Percentiles rank a stretch among this genome's conserved stretches.
phyloP scores from a whole-genome alignment of 1,140 invertebrate species.

The Macrobrachium rosenbergii region DNA sequence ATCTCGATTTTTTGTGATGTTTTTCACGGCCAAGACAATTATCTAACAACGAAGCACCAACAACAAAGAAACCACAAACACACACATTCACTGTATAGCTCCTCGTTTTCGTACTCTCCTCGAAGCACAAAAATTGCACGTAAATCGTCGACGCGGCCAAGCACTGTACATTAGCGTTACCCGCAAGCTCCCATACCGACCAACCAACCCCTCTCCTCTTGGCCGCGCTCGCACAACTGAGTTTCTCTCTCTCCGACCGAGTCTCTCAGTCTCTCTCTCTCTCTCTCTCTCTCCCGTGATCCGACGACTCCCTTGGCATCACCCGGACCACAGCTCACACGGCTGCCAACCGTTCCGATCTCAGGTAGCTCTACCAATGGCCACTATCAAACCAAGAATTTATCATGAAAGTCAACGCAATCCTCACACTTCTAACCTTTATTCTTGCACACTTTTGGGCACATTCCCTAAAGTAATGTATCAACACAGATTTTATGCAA shows the following conservation, averaged over 20 bases:
- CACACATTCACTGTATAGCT: background rate
- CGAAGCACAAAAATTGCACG: background rate
- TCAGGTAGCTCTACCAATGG: too few species aligned
- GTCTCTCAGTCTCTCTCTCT: too few species aligned
- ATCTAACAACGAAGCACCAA: background rate
- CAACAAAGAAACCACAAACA: background rate
- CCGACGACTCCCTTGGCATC: background rate
- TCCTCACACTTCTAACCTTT: too few species aligned
- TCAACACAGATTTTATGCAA: background rate
- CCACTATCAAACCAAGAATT: too few species aligned
- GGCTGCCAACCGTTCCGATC: too few species aligned
- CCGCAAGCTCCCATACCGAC: background rate
- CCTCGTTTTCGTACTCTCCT: background rate
- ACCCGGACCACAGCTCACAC: too few species aligned
- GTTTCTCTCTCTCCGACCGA: too few species aligned
- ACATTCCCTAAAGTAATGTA: too few species aligned
- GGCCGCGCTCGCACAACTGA: slow-evolving; percentile 16
- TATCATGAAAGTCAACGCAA: too few species aligned
- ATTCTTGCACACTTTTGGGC: too few species aligned
- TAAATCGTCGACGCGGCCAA: slow-evolving; percentile 1
- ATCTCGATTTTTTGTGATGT: background rate
- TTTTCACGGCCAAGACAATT: slow-evolving; percentile 4
- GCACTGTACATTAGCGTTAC: background rate
- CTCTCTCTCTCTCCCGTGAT: too few species aligned
- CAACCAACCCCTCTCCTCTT: background rate